Evolutionary conservation across 2,888 invertebrate genomes (phyloP).

Genomic region (Cryptosula pallasiana): DNA sequence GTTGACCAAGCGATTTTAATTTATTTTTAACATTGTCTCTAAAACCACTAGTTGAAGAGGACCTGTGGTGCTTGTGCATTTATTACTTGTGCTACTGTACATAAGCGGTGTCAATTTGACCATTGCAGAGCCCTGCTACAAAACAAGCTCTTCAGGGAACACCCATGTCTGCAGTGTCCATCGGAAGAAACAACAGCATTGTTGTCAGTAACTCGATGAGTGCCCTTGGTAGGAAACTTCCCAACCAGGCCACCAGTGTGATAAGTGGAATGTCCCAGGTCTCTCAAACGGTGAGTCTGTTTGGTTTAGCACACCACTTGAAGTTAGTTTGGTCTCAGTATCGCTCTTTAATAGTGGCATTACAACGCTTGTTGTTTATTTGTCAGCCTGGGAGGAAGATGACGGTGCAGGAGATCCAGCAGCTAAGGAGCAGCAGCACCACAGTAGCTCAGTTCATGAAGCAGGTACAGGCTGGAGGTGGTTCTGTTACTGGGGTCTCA

Average conservation of each 20-base stretch:
- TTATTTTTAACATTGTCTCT: too few relatives aligned
- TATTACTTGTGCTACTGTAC: too few relatives aligned
- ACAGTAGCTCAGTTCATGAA: slow-evolving; percentile 13
- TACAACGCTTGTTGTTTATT: neutral
- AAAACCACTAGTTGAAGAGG: too few relatives aligned
- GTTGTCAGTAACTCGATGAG: slow-evolving; percentile 27
- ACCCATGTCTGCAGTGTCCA: neutral
- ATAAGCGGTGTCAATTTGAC: too few relatives aligned
- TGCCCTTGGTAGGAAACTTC: neutral
- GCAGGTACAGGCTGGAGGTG: slow-evolving; percentile 20
- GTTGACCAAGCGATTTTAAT: too few relatives aligned
- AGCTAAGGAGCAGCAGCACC: neutral
- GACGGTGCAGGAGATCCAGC: slow-evolving; percentile 20
- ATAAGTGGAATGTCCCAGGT: slow-evolving; percentile 15
- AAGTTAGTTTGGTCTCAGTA: too few relatives aligned
- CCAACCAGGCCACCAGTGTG: slow-evolving; percentile 7
- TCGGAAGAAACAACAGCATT: slow-evolving; percentile 8
- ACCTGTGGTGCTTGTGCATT: too few relatives aligned
- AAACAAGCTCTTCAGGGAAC: neutral
- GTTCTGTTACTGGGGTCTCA: slow-evolving; percentile 7
- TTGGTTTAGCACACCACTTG: neutral
- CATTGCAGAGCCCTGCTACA: slow-evolving; percentile 19
- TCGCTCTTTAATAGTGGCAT: too few relatives aligned
- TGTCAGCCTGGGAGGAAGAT: neutral
- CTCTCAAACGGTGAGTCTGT: neutral